Evolutionary conservation across 35 echinoderm and acorn worm genomes (phyloP), one percentile per base, ranked within the genome.

Genomic region (Strongylocentrotus purpuratus): DNA sequence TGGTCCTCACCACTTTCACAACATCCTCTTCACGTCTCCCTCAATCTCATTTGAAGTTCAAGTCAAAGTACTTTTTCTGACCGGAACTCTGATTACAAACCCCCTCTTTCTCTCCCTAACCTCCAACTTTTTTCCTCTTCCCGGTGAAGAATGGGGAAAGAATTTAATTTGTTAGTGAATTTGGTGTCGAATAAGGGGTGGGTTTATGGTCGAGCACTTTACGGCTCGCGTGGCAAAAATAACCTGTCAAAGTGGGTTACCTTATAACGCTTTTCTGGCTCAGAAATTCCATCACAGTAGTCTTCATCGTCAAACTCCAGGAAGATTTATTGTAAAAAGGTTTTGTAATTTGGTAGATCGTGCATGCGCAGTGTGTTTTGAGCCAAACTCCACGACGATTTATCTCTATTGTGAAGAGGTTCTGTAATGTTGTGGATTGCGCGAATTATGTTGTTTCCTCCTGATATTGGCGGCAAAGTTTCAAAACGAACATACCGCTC

Each of bases 1-100:
- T 89, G 87, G 31, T 45, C 65, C 20, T 78, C 14, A 45, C 87
- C 87, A 89, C 32, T 89, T 33, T 89, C 45, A 45, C 32, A 41
- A 41, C 35, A 41, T 41, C 87, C 87, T 33, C 87, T 45, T 6
- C 17, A 46, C 87, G 85, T 86, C 85, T 86, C n/a, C 14, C 33
- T 22, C 87, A 89, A 89, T 89, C 45, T 46, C 32, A 2, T 45
- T 46, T 32, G 12, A 89, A 89, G 87, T 89, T 45, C 32, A 89
- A 45, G 87, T 89, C 87, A 89, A 89, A 89, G 87, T 41, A 89
- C 87, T 89, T 89, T 86, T 89, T 41, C 87, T 89, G 87, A 89
- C 87, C 87, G 87, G 87, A 89, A 89, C 87, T 89, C 33, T 89
- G 17, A 89, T 89, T 46, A 89, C 87, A 89, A 89, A 25, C 32